Evolutionary conservation across 2,113 vertebrate species (phyloP).

Genomic region (Oreochromis niloticus): DNA sequence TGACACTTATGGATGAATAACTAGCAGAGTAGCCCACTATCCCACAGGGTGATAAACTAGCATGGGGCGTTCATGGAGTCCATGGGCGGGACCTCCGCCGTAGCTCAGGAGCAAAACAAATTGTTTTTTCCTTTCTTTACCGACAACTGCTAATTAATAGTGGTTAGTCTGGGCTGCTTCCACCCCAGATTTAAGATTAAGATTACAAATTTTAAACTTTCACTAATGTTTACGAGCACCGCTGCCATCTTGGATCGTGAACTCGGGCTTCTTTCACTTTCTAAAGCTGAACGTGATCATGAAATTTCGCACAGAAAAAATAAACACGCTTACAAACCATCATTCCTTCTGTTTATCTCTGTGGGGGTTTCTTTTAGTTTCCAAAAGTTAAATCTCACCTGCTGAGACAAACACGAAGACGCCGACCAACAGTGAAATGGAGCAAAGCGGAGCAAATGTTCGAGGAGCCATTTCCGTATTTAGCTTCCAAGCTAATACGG

Average conservation of each 20-base stretch:
- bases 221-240: background rate
- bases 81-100: accelerated
- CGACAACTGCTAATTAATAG: background rate
- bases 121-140: accelerated
- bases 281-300: accelerated
- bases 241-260: background rate
- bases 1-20: background rate
- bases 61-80: background rate
- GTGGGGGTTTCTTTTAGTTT: too few species aligned
- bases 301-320: background rate
- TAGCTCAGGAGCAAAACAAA: background rate
- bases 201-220: background rate
- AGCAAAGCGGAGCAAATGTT: background rate
- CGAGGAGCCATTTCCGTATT: background rate
- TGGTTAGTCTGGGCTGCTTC: accelerated
- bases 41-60: background rate
- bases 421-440: accelerated
- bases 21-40: background rate
- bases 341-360: too few species aligned
- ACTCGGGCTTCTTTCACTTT: accelerated
- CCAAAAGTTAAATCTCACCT: too few species aligned
- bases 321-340: accelerated
- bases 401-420: background rate
- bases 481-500: background rate
- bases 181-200: accelerated